Conservation (phyloP, 2,113 vertebrate species). For the Rhombomys opimus region DNA sequence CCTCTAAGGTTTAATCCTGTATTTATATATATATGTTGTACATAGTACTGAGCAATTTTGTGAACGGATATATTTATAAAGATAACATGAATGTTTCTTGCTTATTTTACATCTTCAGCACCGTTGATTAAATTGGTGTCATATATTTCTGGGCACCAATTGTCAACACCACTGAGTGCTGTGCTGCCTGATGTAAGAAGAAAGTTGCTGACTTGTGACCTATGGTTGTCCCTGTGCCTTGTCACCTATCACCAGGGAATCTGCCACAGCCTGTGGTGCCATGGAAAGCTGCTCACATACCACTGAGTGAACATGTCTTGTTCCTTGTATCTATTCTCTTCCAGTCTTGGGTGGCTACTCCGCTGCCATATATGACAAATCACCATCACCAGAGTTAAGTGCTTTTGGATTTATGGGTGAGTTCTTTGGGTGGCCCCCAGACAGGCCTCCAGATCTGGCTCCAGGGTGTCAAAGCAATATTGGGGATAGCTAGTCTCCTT, state of each 20-base stretch:
- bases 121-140: constrained; percentile 86
- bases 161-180: constrained; percentile 79
- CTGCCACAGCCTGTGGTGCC: neutral
- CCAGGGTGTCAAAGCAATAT: constrained; percentile 49
- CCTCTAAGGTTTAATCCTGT: constrained; percentile 88
- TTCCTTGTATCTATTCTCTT: neutral
- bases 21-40: constrained; percentile 92
- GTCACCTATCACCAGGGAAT: neutral
- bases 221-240: neutral
- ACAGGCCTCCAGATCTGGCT: constrained; percentile 47
- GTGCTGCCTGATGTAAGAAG: constrained; percentile 58
- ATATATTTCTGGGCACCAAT: constrained; percentile 69
- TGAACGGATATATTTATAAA: constrained; percentile 91
- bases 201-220: neutral
- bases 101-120: constrained; percentile 82
- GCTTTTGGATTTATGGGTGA: constrained; percentile 58
- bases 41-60: constrained; percentile 89
- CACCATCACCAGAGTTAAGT: constrained; percentile 55
- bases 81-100: constrained; percentile 83
- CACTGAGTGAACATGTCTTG: neutral
- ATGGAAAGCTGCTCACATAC: neutral
- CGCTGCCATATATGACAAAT: constrained; percentile 22
- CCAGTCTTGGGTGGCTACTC: constrained; percentile 20
- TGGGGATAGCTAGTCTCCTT: neutral
- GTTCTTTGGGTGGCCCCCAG: neutral